Conservation (phyloP, 2,113 vertebrate genomes). For the Alligator mississippiensis region DNA sequence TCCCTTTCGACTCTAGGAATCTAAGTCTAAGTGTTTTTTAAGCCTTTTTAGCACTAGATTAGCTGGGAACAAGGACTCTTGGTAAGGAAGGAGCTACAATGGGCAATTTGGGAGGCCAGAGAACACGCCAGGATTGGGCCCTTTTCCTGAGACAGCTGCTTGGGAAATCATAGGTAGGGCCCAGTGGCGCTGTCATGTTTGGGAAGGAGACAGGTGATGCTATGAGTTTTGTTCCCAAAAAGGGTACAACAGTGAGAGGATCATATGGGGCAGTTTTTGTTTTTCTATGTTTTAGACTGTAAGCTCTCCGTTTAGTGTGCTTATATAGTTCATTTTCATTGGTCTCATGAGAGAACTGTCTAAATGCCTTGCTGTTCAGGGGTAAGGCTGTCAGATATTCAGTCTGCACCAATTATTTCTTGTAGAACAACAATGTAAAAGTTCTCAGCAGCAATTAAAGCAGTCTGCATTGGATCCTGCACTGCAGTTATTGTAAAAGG, state of each 20-base stretch:
- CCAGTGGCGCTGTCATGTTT: too few species aligned
- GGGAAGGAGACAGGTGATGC: too few species aligned
- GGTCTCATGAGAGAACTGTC: not conserved
- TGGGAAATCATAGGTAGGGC: not conserved
- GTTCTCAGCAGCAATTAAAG: too few species aligned
- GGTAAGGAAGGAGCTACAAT: rapidly evolving
- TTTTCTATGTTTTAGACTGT: too few species aligned
- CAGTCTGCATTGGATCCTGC: rapidly evolving
- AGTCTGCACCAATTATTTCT: not conserved
- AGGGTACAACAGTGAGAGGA: too few species aligned
- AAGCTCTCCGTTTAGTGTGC: not conserved
- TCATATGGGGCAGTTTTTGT: too few species aligned
- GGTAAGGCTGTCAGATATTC: not conserved
- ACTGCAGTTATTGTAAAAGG: rapidly evolving
- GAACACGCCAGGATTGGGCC: not conserved
- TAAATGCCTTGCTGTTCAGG: rapidly evolving
- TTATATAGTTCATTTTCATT: not conserved
- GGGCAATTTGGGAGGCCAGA: not conserved
- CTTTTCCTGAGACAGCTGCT: rapidly evolving
- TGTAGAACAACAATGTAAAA: not conserved
- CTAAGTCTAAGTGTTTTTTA: too few species aligned
- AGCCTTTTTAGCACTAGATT: too few species aligned
- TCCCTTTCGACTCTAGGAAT: too few species aligned
- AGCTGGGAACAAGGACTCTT: not conserved
- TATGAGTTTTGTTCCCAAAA: too few species aligned